Conservation (phyloP, 1,140 invertebrate genomes). For the Homalodisca vitripennis region DNA sequence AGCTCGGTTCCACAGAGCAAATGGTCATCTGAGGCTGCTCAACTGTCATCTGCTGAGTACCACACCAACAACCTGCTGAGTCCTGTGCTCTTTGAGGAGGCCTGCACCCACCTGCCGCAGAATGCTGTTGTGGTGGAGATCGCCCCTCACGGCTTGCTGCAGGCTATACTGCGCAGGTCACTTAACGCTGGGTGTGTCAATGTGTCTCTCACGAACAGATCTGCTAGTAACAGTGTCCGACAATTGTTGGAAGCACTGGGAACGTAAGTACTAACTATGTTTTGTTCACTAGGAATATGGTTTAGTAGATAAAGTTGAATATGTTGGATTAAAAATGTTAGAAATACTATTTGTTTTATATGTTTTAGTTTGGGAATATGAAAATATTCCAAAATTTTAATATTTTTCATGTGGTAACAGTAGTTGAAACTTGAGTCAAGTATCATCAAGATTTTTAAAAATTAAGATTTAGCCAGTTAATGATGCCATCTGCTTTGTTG, state of each 20-base stretch:
- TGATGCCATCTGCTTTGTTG: too few relatives aligned
- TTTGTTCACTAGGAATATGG: too few relatives aligned
- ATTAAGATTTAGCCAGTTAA: too few relatives aligned
- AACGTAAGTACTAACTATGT: slow-evolving; percentile 49
- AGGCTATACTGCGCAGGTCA: slow-evolving; percentile 58
- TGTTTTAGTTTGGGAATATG: too few relatives aligned
- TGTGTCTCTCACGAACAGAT: slow-evolving; percentile 58
- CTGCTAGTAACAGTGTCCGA: slow-evolving; percentile 50
- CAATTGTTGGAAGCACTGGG: slow-evolving; percentile 55
- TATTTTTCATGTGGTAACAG: too few relatives aligned
- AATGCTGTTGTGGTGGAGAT: slow-evolving; percentile 62
- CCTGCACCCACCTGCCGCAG: slow-evolving; percentile 54
- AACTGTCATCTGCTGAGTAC: slow-evolving; percentile 60
- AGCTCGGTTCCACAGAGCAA: slow-evolving; percentile 58
- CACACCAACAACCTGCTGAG: slow-evolving; percentile 65
- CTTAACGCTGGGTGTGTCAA: slow-evolving; percentile 52
- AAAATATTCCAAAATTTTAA: too few relatives aligned
- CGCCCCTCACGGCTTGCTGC: slow-evolving; percentile 59
- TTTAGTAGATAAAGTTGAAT: too few relatives aligned
- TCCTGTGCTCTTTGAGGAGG: slow-evolving; percentile 60
- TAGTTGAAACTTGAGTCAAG: too few relatives aligned
- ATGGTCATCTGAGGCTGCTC: slow-evolving; percentile 49
- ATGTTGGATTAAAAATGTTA: too few relatives aligned
- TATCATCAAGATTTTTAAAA: too few relatives aligned
- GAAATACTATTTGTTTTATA: too few relatives aligned